phyloP scores from a whole-genome alignment of 2,113 vertebrate species.

The Himantopus leucocephalus region DNA sequence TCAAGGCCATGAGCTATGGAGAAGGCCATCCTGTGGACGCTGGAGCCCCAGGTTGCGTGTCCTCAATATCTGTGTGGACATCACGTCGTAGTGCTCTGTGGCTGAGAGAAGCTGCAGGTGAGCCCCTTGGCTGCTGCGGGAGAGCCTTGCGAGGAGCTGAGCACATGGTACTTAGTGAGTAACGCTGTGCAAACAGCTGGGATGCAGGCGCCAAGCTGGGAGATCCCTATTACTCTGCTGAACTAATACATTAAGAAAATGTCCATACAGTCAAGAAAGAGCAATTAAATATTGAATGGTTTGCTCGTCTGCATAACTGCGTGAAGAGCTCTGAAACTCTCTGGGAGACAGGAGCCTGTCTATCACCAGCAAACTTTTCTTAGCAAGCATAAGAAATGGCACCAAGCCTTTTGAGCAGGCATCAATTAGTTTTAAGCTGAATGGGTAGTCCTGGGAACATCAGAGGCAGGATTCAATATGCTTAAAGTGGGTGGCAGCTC shows the following conservation, averaged over 20 bases:
- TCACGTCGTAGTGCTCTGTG: neutral
- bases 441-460: neutral
- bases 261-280: neutral
- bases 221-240: neutral
- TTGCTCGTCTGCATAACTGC: neutral
- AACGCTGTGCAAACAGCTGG: neutral
- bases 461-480: constrained; percentile 15
- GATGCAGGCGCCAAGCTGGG: fast-evolving
- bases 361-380: neutral
- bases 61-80: neutral
- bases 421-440: constrained; percentile 2
- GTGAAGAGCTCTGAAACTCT: neutral
- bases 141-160: neutral
- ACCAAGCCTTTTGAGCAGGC: neutral
- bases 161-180: neutral
- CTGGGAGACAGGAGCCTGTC: neutral
- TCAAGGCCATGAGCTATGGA: neutral
- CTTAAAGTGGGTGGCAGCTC: constrained; percentile 12
- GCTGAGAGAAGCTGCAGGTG: neutral
- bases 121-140: neutral
- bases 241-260: neutral
- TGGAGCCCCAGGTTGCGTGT: neutral
- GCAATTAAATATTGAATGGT: neutral
- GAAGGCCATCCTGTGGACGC: fast-evolving
- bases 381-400: neutral